Evolutionary conservation across 92 coral and sea anemone species (phyloP), one percentile per base, ranked within the genome.

Genomic region (Diadumene lineata): DNA sequence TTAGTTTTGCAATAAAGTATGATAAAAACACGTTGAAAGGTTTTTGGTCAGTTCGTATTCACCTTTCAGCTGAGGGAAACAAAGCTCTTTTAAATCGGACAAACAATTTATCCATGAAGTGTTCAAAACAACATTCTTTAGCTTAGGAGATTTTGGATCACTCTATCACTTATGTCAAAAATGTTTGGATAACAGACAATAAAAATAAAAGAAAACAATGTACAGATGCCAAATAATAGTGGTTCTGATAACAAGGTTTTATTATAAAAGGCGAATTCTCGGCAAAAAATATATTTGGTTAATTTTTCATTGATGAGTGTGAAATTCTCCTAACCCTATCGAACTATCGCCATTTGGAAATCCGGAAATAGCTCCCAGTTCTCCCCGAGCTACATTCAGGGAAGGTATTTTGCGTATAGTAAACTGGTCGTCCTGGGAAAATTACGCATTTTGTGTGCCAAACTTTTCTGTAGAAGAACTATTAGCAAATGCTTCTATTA

Each of bases 351-450:
- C 61, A 67, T 44, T 30, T 78, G 82, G 56, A 56, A 64, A 78
- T 78, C 82, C 82, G 82, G 82, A 60, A 67, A 51, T 78, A 34
- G 82, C 31, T 43, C 75, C 76, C 82, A 78, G 75, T 48, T 31
- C 70, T 21, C 43, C 60, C 2, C 65, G 77, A 33, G 65, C 15
- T 46, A 56, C 53, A 70, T 70, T 70, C 64, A 70, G 64, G 64
- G 55, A 60, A 56, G 64, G 76, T 56, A 56, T 48, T 70, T 46
- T 56, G 66, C 66, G 62, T 43, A 72, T 72, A 51, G 38, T 18
- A 56, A 57, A 72, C 66, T 72, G 34, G 60, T 70, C 64, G 63
- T 50, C 75, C 64, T 29, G 77, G 56, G 63, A 72, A 61, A 33
- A 72, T 23, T 56, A 46, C 30, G 53, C 56, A 24, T 72, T 33